A percentile compares a stretch with the other conserved stretches of the same genome.
Conservation (phyloP, 1,140 invertebrate species). For the Temnothorax nylanderi region DNA sequence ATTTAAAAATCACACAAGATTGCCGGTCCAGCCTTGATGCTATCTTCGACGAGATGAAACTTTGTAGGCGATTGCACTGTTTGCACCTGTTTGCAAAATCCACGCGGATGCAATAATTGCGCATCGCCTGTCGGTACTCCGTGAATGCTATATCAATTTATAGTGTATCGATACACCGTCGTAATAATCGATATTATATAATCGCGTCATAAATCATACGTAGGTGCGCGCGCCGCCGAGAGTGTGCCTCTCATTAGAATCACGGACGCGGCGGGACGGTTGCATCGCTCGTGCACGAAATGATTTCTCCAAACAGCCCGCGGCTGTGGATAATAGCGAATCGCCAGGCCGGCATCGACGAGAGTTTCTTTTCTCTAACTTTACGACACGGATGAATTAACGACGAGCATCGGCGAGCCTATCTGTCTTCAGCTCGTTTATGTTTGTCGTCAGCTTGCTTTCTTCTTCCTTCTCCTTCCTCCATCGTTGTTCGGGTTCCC, state of each 20-base stretch:
- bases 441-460: background rate
- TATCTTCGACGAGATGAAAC: conserved; percentile 45
- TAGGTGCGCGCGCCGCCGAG: conserved; percentile 60
- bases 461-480: background rate
- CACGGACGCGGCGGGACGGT: conserved; percentile 53
- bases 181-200: conserved; percentile 82
- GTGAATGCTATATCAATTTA: conserved; percentile 65
- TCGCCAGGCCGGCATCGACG: conserved; percentile 24
- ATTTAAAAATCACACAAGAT: background rate
- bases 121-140: background rate
- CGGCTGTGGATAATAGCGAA: conserved; percentile 69
- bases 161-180: conserved; percentile 75
- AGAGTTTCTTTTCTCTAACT: conserved; percentile 34
- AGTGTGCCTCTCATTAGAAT: conserved; percentile 77
- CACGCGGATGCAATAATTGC: conserved; percentile 5
- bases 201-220: conserved; percentile 79
- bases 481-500: background rate
- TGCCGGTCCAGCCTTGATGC: conserved; percentile 51
- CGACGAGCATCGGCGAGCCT: background rate
- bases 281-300: conserved; percentile 75
- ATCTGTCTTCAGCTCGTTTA: conserved; percentile 14
- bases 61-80: background rate
- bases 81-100: conserved; percentile 42
- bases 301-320: conserved; percentile 77
- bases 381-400: conserved; percentile 64